Base-by-base conservation (phyloP, 2,113 vertebrate species). In the Pionites leucogaster region DNA sequence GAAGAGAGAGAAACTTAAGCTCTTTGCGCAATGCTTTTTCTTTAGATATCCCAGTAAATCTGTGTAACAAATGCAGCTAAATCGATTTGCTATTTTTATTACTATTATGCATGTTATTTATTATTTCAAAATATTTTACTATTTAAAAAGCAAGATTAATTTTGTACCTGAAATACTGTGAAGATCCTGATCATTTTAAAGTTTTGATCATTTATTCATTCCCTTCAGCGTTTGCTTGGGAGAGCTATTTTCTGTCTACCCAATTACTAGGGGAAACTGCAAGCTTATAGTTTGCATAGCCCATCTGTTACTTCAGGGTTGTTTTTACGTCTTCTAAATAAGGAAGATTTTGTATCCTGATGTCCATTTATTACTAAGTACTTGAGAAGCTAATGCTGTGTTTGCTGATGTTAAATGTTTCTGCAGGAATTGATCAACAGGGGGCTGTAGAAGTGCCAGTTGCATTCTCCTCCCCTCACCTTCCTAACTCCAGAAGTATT, bases 1-100 rank as follows among this genome's bases (percentile, higher is more conserved):
- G 97, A 97, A 98, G 98, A 98, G 98, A 97, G 97, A 98, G 98
- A 99, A 99, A 99, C 98, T 98, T 96, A 98, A 99, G 98, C 98
- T 96, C 92, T 97, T 90, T 97, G 78, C 94, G 95, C 70, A 64
- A 70, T 96, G 97, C 97, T 97, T 97, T 98, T 97, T 93, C 96
- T 85, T 96, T 81, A 88, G 91, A 35, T 87, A 83, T 97, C 95
- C 93, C 74, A 96, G 87, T 86, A 96, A 96, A 97, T 95, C 93
- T 91, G n/a, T 93, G 57, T 96, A 96, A 86, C 86, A 97, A 97
- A 97, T 95, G 76, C 67, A 88, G 65, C 75, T 97, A 96, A 93
- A 97, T 74, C 65, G 82, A 97, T 95, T 96, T 90, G 90, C 97
- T 96, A 93, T 94, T 94, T 92, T 93, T 88, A 74, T 91, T 23